Conservation (phyloP, 2,888 invertebrate genomes). For the Alviniconcha strummeri region DNA sequence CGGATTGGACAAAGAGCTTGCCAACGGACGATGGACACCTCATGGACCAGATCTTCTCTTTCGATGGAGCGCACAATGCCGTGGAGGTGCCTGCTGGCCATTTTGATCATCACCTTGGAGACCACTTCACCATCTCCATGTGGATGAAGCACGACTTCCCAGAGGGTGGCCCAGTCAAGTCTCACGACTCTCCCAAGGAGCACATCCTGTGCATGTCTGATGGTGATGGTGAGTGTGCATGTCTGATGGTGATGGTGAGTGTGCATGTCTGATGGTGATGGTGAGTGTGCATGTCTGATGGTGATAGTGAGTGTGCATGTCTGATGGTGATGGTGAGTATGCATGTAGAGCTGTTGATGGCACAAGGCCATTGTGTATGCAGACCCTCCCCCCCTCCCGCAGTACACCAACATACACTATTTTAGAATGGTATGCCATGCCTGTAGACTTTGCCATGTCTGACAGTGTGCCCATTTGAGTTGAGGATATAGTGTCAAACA, state of each 20-base stretch:
- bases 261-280: constrained; percentile 92
- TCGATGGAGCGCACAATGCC: constrained; percentile 93
- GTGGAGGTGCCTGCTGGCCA: constrained; percentile 76
- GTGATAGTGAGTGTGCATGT: constrained; percentile 75
- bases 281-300: constrained; percentile 77
- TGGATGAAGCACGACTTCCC: constrained; percentile 94
- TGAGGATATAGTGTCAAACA: no score
- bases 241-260: constrained; percentile 96
- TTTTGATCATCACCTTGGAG: constrained; percentile 84
- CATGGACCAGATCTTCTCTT: constrained; percentile 94
- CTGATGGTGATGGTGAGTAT: constrained; percentile 92
- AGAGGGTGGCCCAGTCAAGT: constrained; percentile 57
- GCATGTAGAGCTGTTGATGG: no score
- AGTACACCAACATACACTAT: no score
- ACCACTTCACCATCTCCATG: constrained; percentile 91
- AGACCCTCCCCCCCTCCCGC: no score
- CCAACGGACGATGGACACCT: constrained; percentile 89
- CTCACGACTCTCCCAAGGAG: constrained; percentile 83
- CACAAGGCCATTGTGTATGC: no score
- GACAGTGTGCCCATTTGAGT: no score
- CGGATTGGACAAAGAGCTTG: constrained; percentile 85
- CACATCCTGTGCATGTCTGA: constrained; percentile 97
- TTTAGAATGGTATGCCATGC: no score
- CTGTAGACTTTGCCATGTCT: no score
- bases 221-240: constrained; percentile 89